Conservation (phyloP, 2,113 vertebrate genomes). For the Cololabis saira region DNA sequence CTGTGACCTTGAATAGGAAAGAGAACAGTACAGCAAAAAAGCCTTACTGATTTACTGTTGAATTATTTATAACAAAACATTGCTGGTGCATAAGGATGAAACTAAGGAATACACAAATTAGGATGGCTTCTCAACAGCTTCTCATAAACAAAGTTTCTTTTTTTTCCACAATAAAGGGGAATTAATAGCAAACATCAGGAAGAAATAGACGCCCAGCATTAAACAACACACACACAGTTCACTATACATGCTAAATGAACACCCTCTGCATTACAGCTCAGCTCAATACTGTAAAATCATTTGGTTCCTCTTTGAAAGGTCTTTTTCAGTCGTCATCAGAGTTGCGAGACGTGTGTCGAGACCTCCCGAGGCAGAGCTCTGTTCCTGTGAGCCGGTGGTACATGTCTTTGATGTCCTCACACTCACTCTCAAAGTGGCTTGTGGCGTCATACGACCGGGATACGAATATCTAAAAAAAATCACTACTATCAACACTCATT, state of each 20-base stretch:
- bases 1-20: no score
- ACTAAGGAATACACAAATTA: no score
- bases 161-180: no score
- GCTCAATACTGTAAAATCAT: neutral
- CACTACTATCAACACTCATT: no score
- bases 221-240: neutral
- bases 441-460: conserved; percentile 91
- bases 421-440: conserved; percentile 92
- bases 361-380: conserved; percentile 87
- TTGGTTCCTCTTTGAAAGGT: neutral
- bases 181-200: no score
- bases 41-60: no score
- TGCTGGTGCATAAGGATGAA: no score
- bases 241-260: conserved; percentile 12
- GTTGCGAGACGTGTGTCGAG: conserved; percentile 88
- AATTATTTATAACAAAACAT: no score
- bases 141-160: no score
- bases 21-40: no score
- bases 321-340: conserved; percentile 81
- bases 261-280: conserved; percentile 8
- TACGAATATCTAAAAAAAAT: conserved; percentile 95
- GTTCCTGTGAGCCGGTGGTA: conserved; percentile 92
- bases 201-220: neutral
- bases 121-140: no score
- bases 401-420: conserved; percentile 93